Evolutionary conservation across 2,797 vertebrate genomes (phyloP), one percentile per base, ranked within the genome.

Genomic region (Macrochelys suwanniensis): DNA sequence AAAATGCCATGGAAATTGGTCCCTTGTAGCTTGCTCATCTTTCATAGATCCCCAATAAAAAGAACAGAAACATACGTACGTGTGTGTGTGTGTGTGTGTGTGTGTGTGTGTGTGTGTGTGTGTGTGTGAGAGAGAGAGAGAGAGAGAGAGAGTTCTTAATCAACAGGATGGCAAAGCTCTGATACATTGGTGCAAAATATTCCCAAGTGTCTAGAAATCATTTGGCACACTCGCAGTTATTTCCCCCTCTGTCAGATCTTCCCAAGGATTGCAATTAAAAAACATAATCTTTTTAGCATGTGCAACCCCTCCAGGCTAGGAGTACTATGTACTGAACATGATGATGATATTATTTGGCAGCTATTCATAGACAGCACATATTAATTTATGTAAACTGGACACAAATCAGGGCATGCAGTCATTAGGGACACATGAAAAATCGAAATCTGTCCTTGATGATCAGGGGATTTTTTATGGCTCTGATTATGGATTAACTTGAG

Each of bases 201-300:
- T 94, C 95, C 96, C 88, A 95, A 23, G 90, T 96, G 96, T 77
- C 92, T 95, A 61, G 89, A 94, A 96, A 97, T 96, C 86, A 95
- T 80, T 96, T 97, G 97, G 97, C 96, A 93, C 85, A 42, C 89
- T 94, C 89, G 80, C 85, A 95, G 88, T 80, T 96, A 96, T 92
- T 97, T 96, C 93, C 37, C 61, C 95, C 86, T 90, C 95, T 96
- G 79, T 97, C 97, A 96, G 94, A 98, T 90, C 88, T 96, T 97
- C 96, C 94, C 51, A 91, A 97, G 93, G 90, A 95, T 93, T 97
- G 93, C 97, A 98, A 97, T 98, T 98, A 97, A 98, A 97, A 97
- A 97, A 94, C 91, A 80, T 93, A 96, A 98, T 97, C 93, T 97
- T 98, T 98, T 97, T 97, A 97, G 96, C 96, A 97, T 98, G 94